Conservation (phyloP, 2,113 vertebrate genomes). For the Anolis sagrei region DNA sequence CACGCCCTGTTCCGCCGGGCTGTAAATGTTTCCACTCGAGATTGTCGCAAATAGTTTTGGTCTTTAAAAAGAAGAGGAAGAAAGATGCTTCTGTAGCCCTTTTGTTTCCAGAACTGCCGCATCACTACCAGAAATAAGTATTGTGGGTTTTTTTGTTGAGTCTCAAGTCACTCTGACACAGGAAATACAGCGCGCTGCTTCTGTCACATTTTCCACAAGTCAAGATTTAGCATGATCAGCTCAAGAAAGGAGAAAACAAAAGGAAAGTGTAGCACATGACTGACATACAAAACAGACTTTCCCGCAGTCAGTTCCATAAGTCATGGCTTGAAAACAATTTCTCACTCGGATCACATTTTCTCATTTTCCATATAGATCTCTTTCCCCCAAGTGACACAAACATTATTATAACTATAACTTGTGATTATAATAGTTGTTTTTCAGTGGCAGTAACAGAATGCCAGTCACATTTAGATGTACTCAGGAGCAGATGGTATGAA, state of each 20-base stretch:
- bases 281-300: background rate
- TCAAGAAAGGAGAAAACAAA: constrained; percentile 18
- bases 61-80: constrained; percentile 47
- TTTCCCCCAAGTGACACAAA: background rate
- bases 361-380: background rate
- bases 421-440: background rate
- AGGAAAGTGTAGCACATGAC: background rate
- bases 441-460: background rate
- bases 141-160: constrained; percentile 47
- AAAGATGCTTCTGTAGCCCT: constrained; percentile 39
- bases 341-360: constrained; percentile 10
- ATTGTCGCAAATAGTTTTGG: constrained; percentile 48
- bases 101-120: constrained; percentile 56
- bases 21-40: constrained; percentile 39
- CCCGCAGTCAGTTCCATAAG: background rate
- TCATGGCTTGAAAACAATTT: background rate
- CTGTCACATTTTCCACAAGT: constrained; percentile 41
- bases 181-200: constrained; percentile 38
- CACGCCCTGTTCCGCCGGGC: background rate
- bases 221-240: constrained; percentile 20
- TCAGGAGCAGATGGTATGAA: constrained; percentile 24
- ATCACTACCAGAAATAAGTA: constrained; percentile 57
- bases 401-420: background rate
- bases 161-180: constrained; percentile 41
- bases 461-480: background rate